Evolutionary conservation across 2,113 vertebrate species (phyloP), one percentile per base, ranked within the genome.

Genomic region (Sprattus sprattus): DNA sequence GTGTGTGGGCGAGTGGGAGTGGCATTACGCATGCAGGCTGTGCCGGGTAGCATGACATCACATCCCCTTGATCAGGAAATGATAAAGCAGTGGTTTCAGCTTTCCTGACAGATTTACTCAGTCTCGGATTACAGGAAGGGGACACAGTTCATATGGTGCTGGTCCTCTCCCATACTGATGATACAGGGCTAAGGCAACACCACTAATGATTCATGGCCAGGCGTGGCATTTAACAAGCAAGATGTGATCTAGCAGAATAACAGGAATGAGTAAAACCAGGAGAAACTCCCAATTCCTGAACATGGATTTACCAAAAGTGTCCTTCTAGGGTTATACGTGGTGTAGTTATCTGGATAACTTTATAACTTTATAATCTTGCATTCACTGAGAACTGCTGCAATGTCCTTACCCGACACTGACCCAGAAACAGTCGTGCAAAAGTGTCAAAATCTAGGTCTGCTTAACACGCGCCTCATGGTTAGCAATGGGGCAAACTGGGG

Each of bases 71-170:
- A 64, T 47, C 85, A 86, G 83, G 86, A 64, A 84, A 85, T 54
- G 13, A 49, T 78, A 67, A 90, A 80, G 57, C 64, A 71, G 64
- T n/a, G 39, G 45, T 2, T 44, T 85, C 67, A 83, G 45, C 80
- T 84, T 85, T 64, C 46, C 39, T 81, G 60, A 52, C 47, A 85
- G 44, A 85, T 54, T 47, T 81, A 54, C 81, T 81, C 84, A 39
- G 81, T 81, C 52, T 87, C 81, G 82, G 60, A 84, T 83, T 88
- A 86, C 84, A 84, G 84, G 44, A 44, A 71, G 13, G 50, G 50
- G n/a, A 82, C 28, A 32, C 64, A 32, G 64, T 25, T 71, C 64
- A 25, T 71, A 71, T 71, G 32, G n/a, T 25, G 9, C 64, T 71
- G 8, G 25, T 71, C n/a, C 64, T 28, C 64, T 32, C 64, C 25